phyloP scores from a whole-genome alignment of 1,140 invertebrate species.

The Spodoptera litura region DNA sequence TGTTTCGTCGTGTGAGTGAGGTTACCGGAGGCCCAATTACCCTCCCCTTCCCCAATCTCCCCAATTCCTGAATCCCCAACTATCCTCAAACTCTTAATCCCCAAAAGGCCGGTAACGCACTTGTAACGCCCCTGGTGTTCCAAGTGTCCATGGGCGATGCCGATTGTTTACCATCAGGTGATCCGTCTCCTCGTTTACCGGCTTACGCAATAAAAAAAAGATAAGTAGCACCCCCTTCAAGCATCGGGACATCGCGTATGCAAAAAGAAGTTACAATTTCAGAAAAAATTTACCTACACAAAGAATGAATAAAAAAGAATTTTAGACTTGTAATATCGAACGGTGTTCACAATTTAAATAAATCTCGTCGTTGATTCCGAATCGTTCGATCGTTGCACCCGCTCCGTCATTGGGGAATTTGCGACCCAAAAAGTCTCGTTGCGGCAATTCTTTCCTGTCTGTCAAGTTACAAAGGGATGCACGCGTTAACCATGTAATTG shows the following conservation, averaged over 20 bases:
- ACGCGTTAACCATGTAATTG: conserved; percentile 49
- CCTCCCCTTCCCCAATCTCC: too few relatives aligned
- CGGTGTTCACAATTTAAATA: conserved; percentile 41
- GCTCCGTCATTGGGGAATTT: conserved; percentile 32
- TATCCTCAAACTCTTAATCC: too few relatives aligned
- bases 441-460: conserved; percentile 48
- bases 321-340: conserved; percentile 16
- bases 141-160: too few relatives aligned
- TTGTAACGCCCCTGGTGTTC: too few relatives aligned
- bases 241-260: neutral
- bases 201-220: too few relatives aligned
- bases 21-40: too few relatives aligned
- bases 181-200: too few relatives aligned
- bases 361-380: conserved; percentile 30
- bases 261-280: neutral
- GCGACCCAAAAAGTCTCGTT: conserved; percentile 44
- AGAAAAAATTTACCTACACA: neutral
- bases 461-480: conserved; percentile 41
- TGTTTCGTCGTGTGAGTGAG: too few relatives aligned
- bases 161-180: too few relatives aligned
- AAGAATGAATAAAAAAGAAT: neutral
- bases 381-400: conserved; percentile 44
- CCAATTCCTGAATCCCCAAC: too few relatives aligned
- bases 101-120: too few relatives aligned
- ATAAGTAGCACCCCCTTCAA: neutral